These are phyloP conservation scores for Spodoptera littoralis DNA, from an alignment of 2,888 invertebrate genomes.

Conservation along the genomic window DNA sequence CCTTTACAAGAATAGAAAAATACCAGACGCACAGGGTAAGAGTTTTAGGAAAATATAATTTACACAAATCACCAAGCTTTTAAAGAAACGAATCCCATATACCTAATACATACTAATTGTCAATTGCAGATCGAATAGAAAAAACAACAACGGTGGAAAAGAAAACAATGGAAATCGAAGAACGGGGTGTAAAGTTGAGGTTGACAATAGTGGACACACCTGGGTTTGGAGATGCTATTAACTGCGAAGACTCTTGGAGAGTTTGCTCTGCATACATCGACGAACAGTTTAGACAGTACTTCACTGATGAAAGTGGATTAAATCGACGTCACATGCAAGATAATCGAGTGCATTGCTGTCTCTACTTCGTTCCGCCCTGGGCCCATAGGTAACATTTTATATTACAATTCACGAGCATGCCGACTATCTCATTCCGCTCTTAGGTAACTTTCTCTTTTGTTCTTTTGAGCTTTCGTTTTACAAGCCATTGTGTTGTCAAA, in stretches of 20 bases:
- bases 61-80: too few relatives aligned
- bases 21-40: conserved; percentile 92
- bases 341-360: conserved; percentile 98
- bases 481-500: conserved; percentile 52
- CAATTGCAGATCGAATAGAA: conserved; percentile 89
- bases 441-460: conserved; percentile 51
- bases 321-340: conserved; percentile 98
- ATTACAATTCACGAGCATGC: conserved; percentile 26
- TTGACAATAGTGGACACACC: conserved; percentile 98
- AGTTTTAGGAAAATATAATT: neutral
- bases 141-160: conserved; percentile 92
- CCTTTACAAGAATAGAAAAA: conserved; percentile 95
- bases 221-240: conserved; percentile 98
- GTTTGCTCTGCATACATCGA: conserved; percentile 97
- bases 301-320: conserved; percentile 97
- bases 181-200: conserved; percentile 96
- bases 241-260: conserved; percentile 98
- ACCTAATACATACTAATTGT: conserved; percentile 7
- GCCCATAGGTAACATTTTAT: conserved; percentile 93
- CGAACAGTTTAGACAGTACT: conserved; percentile 95
- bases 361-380: conserved; percentile 98
- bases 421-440: conserved; percentile 30
- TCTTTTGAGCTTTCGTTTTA: conserved; percentile 46
- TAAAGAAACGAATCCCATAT: too few relatives aligned
- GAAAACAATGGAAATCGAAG: conserved; percentile 98